Evolutionary conservation across 2,113 vertebrate genomes (phyloP), one percentile per base, ranked within the genome.

Genomic region (Larimichthys crocea): DNA sequence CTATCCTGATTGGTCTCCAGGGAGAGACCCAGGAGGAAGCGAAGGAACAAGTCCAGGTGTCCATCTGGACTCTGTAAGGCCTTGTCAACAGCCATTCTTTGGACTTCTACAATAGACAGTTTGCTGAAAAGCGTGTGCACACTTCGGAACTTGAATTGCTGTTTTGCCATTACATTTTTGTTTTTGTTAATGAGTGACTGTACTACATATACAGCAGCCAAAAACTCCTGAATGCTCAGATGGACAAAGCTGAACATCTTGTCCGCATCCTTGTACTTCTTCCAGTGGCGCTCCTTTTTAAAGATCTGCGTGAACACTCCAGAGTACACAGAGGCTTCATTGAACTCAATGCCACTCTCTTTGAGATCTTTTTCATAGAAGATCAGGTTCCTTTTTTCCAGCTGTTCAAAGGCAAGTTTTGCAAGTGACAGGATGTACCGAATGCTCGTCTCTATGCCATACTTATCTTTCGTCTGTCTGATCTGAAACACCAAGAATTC

Each of bases 271-370:
- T 56, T 16, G 12, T 20, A 3, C 52, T 53, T 20, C 52, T n/a
- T 53, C 19, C 19, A 53, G 20, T 10, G 20, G 19, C 20, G 20
- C 35, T 3, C 78, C 84, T 24, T 55, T 44, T n/a, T 79, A 50
- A 86, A 82, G 84, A 86, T 65, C 75, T 86, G 22, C 17, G 75
- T 86, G 75, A 68, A 82, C 6, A 86, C 53, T 40, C 84, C 79
- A 2, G 70, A 78, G 52, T 26, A 70, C 8, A 64, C 63, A 0
- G 84, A 78, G 49, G 59, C 64, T 62, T 73, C 42, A 2, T 11
- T 61, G 19, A 73, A 11, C 11, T 77, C 40, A 14, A 81, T 62
- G n/a, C 60, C 42, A 1, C 73, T 29, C 67, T 10, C 19, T 42
- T 77, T 22, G 80, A 74, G 42, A 53, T 85, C 78, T 2, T 42